Percentiles rank a stretch among this genome's conserved stretches.
Conservation (phyloP, 2,888 invertebrate genomes). For the Watsonalla cultraria region DNA sequence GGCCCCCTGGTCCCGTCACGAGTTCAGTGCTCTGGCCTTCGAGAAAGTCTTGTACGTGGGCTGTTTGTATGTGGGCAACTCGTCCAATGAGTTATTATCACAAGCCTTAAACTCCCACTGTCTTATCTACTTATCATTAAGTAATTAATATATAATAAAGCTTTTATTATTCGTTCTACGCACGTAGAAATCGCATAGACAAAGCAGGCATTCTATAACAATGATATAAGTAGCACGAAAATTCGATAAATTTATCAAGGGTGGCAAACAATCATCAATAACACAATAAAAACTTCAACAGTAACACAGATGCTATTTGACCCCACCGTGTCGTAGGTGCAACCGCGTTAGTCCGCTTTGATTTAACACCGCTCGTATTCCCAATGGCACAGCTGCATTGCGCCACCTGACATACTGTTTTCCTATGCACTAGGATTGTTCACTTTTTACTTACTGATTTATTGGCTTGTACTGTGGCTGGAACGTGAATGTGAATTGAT, state of each 20-base stretch:
- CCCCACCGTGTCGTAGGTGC: constrained; percentile 4
- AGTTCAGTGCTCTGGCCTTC: no score
- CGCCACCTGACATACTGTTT: constrained; percentile 26
- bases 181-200: no score
- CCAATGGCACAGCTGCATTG: constrained; percentile 33
- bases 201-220: no score
- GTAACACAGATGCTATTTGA: neutral
- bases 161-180: no score
- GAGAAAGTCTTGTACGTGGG: no score
- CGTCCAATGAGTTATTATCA: no score
- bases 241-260: neutral
- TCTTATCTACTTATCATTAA: no score
- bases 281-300: neutral
- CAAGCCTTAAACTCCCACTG: no score
- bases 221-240: no score
- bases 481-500: neutral
- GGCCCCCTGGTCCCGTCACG: no score
- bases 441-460: neutral
- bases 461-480: neutral
- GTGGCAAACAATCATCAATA: neutral
- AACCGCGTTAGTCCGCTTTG: constrained; percentile 21
- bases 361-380: constrained; percentile 27
- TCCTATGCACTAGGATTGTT: constrained; percentile 7
- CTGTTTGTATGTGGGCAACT: no score
- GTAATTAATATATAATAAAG: no score